Percentiles rank a stretch among this genome's conserved stretches.
These are phyloP conservation scores for Myripristis jacobus DNA, from an alignment of 2,797 vertebrate genomes.

Conservation along the genomic window DNA sequence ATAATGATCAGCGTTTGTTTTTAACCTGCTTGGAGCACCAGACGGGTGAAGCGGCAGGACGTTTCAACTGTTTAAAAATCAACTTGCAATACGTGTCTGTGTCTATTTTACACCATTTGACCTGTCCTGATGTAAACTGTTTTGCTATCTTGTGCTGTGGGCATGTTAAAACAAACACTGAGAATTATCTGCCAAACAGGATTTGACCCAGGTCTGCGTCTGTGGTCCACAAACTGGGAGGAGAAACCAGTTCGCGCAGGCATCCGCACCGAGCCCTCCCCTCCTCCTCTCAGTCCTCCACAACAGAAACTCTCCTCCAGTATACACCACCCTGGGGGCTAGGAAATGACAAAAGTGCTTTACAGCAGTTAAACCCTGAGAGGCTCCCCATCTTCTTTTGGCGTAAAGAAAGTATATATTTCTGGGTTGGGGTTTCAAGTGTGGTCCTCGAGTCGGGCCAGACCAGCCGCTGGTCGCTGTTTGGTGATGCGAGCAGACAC, in stretches of 20 bases:
- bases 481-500: slow-evolving; percentile 4
- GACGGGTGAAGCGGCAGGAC: neutral
- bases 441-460: neutral
- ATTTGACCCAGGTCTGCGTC: slow-evolving; percentile 51
- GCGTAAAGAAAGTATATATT: slow-evolving; percentile 48
- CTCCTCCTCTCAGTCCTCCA: slow-evolving; percentile 5
- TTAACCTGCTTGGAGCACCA: neutral
- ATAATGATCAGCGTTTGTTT: neutral
- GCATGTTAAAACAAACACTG: too few relatives aligned
- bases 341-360: slow-evolving; percentile 52
- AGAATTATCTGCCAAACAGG: slow-evolving; percentile 30
- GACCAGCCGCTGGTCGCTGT: neutral
- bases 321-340: slow-evolving; percentile 32
- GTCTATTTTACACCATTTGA: neutral
- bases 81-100: neutral
- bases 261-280: neutral
- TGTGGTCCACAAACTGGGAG: slow-evolving; percentile 49
- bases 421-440: slow-evolving; percentile 51
- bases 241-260: slow-evolving; percentile 9
- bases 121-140: slow-evolving; percentile 11
- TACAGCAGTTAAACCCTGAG: slow-evolving; percentile 33
- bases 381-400: slow-evolving; percentile 18
- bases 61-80: neutral
- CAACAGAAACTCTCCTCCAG: slow-evolving; percentile 4
- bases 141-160: too few relatives aligned